phyloP scores from a whole-genome alignment of 2,888 invertebrate genomes.

The Melanotus villosus region DNA sequence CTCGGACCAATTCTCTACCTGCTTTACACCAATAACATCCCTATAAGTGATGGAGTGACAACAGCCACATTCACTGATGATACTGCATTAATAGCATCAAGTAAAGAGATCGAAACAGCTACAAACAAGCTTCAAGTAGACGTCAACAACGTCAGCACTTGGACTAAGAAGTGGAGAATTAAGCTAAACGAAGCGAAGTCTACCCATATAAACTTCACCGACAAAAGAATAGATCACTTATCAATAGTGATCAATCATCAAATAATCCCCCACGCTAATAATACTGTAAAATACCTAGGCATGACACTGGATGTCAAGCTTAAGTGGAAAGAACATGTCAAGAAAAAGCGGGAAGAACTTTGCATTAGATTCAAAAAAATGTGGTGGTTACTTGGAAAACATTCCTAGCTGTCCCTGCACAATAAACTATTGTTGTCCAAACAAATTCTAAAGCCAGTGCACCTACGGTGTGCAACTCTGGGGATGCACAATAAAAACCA shows the following conservation, averaged over 20 bases:
- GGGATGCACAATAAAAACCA: slow-evolving; percentile 20
- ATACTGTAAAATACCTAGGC: slow-evolving; percentile 51
- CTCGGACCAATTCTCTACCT: slow-evolving; percentile 39
- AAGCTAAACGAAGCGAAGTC: slow-evolving; percentile 47
- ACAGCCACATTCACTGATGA: slow-evolving; percentile 41
- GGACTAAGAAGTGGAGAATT: slow-evolving; percentile 48
- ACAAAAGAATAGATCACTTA: slow-evolving; percentile 5
- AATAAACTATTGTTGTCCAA: slow-evolving; percentile 24
- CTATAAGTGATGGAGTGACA: slow-evolving; percentile 26
- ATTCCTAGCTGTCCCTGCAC: slow-evolving; percentile 14
- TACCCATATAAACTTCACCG: slow-evolving; percentile 14
- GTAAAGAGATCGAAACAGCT: slow-evolving; percentile 25
- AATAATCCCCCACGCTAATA: slow-evolving; percentile 33
- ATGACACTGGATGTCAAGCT: slow-evolving; percentile 49
- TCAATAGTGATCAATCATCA: slow-evolving; percentile 35
- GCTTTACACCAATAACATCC: slow-evolving; percentile 39
- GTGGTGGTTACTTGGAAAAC: slow-evolving; percentile 27
- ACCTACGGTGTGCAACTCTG: slow-evolving; percentile 14
- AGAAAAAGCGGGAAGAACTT: slow-evolving; percentile 23
- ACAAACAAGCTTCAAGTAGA: slow-evolving; percentile 27
- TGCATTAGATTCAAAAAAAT: slow-evolving; percentile 18
- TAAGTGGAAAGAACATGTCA: slow-evolving; percentile 27
- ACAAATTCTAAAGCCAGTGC: slow-evolving; percentile 25
- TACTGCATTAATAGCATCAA: slow-evolving; percentile 31
- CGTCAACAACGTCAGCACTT: slow-evolving; percentile 27